Evolutionary conservation across 2,113 vertebrate species (phyloP).

Genomic region (Dolichotis patagonum): DNA sequence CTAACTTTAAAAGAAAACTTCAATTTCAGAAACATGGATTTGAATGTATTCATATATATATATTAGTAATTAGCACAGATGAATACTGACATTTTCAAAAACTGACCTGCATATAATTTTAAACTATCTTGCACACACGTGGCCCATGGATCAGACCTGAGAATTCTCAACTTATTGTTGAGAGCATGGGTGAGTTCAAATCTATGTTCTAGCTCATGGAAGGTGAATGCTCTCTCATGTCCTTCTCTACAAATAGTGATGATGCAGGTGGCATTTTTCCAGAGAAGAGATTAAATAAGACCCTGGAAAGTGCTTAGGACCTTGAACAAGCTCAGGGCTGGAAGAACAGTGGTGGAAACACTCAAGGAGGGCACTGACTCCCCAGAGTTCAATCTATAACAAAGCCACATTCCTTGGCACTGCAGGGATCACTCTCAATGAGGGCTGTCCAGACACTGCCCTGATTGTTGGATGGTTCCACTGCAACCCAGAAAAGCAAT

Average conservation of each 20-base stretch:
- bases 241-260: neutral
- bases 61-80: neutral
- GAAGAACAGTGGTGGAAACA: neutral
- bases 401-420: rapidly evolving
- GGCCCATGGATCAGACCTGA: rapidly evolving
- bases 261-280: neutral
- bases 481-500: neutral
- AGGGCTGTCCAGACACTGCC: neutral
- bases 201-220: neutral
- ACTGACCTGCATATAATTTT: rapidly evolving
- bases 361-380: neutral
- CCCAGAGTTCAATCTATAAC: rapidly evolving
- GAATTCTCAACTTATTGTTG: neutral
- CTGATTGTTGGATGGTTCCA: neutral
- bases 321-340: rapidly evolving
- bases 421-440: neutral
- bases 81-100: neutral
- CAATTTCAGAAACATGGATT: neutral
- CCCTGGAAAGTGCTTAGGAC: rapidly evolving
- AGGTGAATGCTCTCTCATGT: neutral
- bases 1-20: neutral
- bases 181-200: neutral
- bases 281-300: neutral
- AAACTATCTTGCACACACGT: neutral
- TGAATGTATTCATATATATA: neutral